Evolutionary conservation across 2,888 invertebrate species (phyloP), one percentile per base, ranked within the genome.

Genomic region (Strigamia transsilvanica): DNA sequence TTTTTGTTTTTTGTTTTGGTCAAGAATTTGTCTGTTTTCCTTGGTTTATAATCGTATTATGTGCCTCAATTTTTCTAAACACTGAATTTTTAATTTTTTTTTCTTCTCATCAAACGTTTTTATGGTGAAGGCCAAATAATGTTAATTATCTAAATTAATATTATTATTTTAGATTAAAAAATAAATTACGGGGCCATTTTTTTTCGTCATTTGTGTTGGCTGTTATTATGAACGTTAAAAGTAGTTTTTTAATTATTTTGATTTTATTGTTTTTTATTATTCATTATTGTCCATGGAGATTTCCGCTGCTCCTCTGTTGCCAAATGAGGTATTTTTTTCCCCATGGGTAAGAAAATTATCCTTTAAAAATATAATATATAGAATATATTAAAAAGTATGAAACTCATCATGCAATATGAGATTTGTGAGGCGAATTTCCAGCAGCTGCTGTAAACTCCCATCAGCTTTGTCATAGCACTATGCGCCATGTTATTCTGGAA

Each of bases 151-250:
- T 46, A 12, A 46, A 46, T 56, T 56, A 56, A 56, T 56, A 56
- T 46, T 46, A 46, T 46, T 46, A 46, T 46, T 46, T 46, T 46
- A 10, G 46, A 46, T 46, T 46, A n/a, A 56, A 18, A 56, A 56
- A 21, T n/a, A 56, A 56, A 56, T 18, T 56, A 18, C n/a, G 56
- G 56, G 56, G 56, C 56, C 56, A 56, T 56, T 51, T 56, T 46
- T 56, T 46, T 56, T 56, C 18, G 56, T 56, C 56, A 18, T 56
- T 21, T 56, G 56, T n/a, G 56, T 56, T 56, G 56, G 78, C 78
- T 77, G 38, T 77, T 77, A 77, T 34, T 32, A 77, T 77, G 78
- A 77, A 77, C 78, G 4, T 56, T 56, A 18, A 56, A 56, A 56
- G 56, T 56, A 56, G 56, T 56, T 56, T 56, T 56, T 18, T 56